Evolutionary conservation across 2,888 invertebrate species (phyloP), one percentile per base, ranked within the genome.

Genomic region (Catocala sponsa): DNA sequence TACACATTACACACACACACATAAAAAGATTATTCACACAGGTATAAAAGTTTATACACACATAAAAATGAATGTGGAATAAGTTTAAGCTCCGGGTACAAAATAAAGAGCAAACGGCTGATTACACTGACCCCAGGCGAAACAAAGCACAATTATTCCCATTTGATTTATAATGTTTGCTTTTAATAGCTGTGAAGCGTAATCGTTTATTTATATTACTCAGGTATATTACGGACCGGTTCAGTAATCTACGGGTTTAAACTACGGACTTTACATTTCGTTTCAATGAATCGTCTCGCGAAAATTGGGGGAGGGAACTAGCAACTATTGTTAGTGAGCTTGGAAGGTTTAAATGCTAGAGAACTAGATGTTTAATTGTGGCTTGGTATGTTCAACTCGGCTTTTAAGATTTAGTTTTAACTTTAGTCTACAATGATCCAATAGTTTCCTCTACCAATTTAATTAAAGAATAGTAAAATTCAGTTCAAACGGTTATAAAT

Each of bases 71-170:
- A 81, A 82, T 84, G 70, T 74, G 70, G 78, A 80, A 80, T 82
- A 79, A 65, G 66, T 68, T 75, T 44, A 66, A 72, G 83, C 81
- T 81, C 79, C 63, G 76, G 83, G 77, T 77, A 81, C 80, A 84
- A 87, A 85, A 87, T 85, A 85, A 85, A 89, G 84, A 86, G 81
- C 79, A 70, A 70, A 77, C 82, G 83, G 79, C 84, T 91, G 91
- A 92, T 92, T 91, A 91, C 87, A 88, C 86, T 90, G 88, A 90
- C 91, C 91, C 78, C 85, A 69, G 91, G 92, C 92, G 82, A 89
- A 90, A 91, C 90, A 91, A 90, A 91, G 87, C 89, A 85, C 85
- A 87, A 89, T 90, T 90, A 89, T 91, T 91, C 87, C 59, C 74
- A 79, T 87, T 83, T 89, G 90, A 90, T 90, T 89, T 89, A 90